Percentiles rank a stretch among this genome's conserved stretches.
Evolutionary conservation across 2,797 vertebrate species (phyloP).

Genomic region (Helicolenus hilgendorfi): DNA sequence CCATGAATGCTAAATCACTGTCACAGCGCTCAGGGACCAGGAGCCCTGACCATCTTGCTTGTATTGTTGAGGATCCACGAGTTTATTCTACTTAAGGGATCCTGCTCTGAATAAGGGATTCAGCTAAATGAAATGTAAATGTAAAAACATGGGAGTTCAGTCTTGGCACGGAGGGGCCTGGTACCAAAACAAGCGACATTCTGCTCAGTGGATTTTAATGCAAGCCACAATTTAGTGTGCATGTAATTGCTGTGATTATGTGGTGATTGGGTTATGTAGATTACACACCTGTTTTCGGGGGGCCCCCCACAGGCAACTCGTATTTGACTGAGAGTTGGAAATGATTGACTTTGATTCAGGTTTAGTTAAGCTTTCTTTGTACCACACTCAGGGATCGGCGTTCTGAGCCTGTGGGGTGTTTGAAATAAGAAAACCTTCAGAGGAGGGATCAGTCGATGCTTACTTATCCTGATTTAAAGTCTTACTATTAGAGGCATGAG

Average conservation of each 20-base stretch:
- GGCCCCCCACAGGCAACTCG: conserved; percentile 43
- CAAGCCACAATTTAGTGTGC: conserved; percentile 57
- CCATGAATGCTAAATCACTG: conserved; percentile 45
- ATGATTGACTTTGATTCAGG: conserved; percentile 58
- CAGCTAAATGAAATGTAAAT: background rate
- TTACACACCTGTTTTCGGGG: conserved; percentile 73
- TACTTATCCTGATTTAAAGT: background rate
- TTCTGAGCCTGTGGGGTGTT: background rate
- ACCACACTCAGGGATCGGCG: conserved; percentile 4
- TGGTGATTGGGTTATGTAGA: conserved; percentile 79
- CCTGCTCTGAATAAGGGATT: background rate
- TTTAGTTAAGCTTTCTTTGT: conserved; percentile 46
- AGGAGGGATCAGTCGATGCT: background rate
- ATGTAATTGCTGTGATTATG: conserved; percentile 81
- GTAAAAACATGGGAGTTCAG: conserved; percentile 2
- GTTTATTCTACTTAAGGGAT: background rate
- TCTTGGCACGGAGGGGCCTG: background rate
- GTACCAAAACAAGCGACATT: conserved; percentile 34
- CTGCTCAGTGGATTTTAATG: conserved; percentile 50
- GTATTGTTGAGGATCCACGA: background rate
- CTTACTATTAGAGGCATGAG: background rate
- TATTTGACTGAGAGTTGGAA: conserved; percentile 49
- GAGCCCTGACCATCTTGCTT: background rate
- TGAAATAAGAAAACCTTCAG: conserved; percentile 5
- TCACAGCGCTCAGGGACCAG: background rate